Conservation (phyloP, 2,797 vertebrate species). For the Phylloscopus collybita region DNA sequence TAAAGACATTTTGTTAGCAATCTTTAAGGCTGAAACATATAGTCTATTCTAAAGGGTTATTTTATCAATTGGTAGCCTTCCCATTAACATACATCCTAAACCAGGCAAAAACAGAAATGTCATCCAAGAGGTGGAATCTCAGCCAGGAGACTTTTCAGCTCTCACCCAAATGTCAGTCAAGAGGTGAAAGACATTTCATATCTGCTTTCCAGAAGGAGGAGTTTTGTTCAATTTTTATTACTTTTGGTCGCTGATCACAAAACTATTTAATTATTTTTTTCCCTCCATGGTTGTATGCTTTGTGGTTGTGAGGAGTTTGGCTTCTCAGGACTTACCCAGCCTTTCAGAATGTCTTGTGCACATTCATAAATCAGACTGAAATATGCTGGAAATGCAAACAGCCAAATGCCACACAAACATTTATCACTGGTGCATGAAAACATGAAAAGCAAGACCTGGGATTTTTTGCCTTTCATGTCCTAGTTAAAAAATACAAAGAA, state of each 20-base stretch:
- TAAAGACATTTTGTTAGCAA: background rate
- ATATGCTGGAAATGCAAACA: constrained; percentile 37
- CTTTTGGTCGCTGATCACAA: background rate
- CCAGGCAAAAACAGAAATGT: background rate
- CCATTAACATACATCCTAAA: background rate
- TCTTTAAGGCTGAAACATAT: background rate
- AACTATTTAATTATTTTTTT: background rate
- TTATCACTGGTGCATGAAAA: background rate
- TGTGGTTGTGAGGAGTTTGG: background rate
- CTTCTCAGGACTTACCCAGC: background rate
- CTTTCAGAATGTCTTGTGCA: background rate
- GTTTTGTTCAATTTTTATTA: background rate
- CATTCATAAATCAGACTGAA: background rate
- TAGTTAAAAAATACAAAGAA: background rate
- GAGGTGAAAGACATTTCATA: background rate
- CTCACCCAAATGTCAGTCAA: background rate
- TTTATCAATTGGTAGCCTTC: background rate
- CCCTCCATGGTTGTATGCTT: background rate
- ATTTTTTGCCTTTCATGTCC: constrained; percentile 3
- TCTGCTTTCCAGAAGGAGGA: background rate
- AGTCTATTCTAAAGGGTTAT: background rate
- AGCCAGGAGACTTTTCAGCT: background rate
- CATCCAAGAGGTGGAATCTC: background rate
- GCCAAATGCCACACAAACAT: background rate
- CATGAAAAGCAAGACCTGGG: background rate